Evolutionary conservation across 2,797 vertebrate genomes (phyloP).

Genomic region (Heliangelus exortis): DNA sequence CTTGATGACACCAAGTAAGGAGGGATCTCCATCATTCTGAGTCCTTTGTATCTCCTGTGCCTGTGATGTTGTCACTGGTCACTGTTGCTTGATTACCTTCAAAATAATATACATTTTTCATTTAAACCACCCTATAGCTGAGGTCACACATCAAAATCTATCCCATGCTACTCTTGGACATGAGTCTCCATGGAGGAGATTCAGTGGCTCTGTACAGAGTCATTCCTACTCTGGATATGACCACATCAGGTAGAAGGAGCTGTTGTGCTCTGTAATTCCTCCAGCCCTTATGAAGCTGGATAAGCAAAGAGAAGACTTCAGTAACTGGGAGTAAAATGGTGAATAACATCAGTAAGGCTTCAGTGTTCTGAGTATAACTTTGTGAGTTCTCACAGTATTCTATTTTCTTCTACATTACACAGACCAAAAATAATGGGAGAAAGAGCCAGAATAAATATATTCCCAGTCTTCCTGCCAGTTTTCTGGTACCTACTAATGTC

Average conservation of each 20-base stretch:
- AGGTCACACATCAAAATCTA: background rate
- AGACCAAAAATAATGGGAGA: slow-evolving; percentile 4
- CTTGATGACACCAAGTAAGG: background rate
- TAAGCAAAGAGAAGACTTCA: background rate
- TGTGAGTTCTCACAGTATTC: background rate
- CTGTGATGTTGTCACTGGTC: fast-evolving
- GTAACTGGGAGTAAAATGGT: background rate
- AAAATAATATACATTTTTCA: background rate
- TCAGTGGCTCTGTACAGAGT: background rate
- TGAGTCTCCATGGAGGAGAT: background rate
- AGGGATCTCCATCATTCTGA: background rate
- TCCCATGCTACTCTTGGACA: background rate
- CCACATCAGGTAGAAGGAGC: background rate
- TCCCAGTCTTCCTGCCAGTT: slow-evolving; percentile 16
- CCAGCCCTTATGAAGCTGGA: background rate
- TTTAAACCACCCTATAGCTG: background rate
- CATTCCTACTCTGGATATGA: background rate
- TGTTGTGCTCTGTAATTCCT: background rate
- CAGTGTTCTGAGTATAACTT: background rate
- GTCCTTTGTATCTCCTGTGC: background rate
- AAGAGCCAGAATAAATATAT: slow-evolving; percentile 30
- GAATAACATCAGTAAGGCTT: background rate
- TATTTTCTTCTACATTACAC: background rate
- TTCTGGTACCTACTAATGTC: background rate
- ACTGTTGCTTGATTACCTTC: background rate